Percentiles rank a stretch among this genome's conserved stretches.
Conservation (phyloP, 2,888 invertebrate genomes). For the Sinhomidia bicolor region DNA sequence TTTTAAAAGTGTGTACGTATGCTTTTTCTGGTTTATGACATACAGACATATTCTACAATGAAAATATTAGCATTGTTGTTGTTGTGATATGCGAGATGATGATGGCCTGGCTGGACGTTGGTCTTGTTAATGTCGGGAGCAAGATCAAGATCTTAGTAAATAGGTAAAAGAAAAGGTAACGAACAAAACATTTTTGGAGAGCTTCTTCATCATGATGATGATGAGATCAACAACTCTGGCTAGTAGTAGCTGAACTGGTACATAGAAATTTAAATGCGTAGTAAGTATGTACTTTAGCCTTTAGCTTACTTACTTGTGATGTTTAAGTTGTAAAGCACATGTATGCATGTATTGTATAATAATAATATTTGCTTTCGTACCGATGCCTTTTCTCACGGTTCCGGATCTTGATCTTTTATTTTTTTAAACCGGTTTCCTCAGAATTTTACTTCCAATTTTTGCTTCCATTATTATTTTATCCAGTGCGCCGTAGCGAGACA, state of each 20-base stretch:
- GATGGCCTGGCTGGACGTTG: no score
- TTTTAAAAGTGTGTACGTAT: neutral
- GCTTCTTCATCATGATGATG: neutral
- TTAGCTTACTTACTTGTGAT: neutral
- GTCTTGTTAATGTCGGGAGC: no score
- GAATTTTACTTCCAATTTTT: slow-evolving; percentile 39
- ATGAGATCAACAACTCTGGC: slow-evolving; percentile 9
- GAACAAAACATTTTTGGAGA: neutral
- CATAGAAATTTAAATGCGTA: neutral
- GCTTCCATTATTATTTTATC: slow-evolving; percentile 54
- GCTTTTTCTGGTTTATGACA: slow-evolving; percentile 35
- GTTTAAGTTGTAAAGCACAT: neutral
- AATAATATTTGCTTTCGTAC: neutral
- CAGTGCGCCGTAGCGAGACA: slow-evolving; percentile 51
- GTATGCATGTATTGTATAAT: neutral
- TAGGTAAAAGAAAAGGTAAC: slow-evolving; percentile 39
- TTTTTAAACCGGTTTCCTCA: slow-evolving; percentile 65
- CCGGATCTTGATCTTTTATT: slow-evolving; percentile 62
- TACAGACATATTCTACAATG: no score
- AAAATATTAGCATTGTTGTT: no score
- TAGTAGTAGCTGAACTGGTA: neutral
- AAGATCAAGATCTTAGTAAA: neutral
- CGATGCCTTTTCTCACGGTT: slow-evolving; percentile 54
- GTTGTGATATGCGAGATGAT: no score
- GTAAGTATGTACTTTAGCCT: no score